Evolutionary conservation across 2,888 invertebrate species (phyloP).

Genomic region (Lasioglossum zephyrum): DNA sequence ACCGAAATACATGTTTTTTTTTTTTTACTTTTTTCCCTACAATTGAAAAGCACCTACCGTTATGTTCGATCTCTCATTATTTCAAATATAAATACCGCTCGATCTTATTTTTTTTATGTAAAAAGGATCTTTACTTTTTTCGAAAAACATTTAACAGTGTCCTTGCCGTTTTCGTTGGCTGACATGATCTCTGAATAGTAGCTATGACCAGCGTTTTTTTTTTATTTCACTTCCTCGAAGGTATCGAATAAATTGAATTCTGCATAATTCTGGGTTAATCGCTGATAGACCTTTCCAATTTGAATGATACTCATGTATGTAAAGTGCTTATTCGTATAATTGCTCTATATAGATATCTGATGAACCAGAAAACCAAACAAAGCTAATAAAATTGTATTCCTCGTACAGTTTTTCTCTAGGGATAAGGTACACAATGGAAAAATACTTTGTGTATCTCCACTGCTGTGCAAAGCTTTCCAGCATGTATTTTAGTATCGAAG

Average conservation of each 20-base stretch:
- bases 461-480: constrained; percentile 46
- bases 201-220: constrained; percentile 50
- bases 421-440: constrained; percentile 42
- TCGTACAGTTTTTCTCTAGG: constrained; percentile 46
- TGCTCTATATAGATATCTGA: constrained; percentile 34
- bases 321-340: constrained; percentile 47
- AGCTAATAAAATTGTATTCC: constrained; percentile 62
- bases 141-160: constrained; percentile 51
- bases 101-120: constrained; percentile 34
- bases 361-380: constrained; percentile 61
- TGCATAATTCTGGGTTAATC: constrained; percentile 55
- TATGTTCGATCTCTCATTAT: constrained; percentile 47
- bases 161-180: constrained; percentile 48
- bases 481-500: constrained; percentile 50
- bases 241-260: constrained; percentile 63
- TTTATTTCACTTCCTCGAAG: constrained; percentile 55
- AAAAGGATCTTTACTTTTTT: constrained; percentile 60
- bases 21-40: constrained; percentile 60
- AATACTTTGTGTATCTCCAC: constrained; percentile 47
- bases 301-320: constrained; percentile 47
- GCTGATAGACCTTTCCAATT: constrained; percentile 72
- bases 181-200: constrained; percentile 61
- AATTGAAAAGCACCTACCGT: constrained; percentile 64
- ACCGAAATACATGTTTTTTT: constrained; percentile 54
- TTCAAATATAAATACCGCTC: constrained; percentile 48